A percentile compares a stretch with the other conserved stretches of the same genome.
Conservation (phyloP, 2,888 invertebrate species). For the Cistogaster globosa region DNA sequence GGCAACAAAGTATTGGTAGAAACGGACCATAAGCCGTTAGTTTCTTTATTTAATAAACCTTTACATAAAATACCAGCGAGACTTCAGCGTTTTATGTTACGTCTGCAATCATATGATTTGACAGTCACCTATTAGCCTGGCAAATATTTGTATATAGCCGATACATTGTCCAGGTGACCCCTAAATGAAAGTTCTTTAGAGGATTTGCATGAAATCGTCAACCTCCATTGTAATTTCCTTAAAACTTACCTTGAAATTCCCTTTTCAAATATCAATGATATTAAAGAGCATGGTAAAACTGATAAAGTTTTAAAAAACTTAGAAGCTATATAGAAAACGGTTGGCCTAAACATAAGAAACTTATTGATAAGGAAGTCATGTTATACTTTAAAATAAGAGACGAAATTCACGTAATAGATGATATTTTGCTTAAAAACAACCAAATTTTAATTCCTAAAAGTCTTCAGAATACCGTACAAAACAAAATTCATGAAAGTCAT, state of each 20-base stretch:
- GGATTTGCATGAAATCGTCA: background rate
- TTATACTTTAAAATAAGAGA: slow-evolving; percentile 27
- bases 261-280: slow-evolving; percentile 23
- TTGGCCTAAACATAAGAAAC: slow-evolving; percentile 19
- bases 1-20: slow-evolving; percentile 53
- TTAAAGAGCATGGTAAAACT: slow-evolving; percentile 9
- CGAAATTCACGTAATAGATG: slow-evolving; percentile 9
- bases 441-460: slow-evolving; percentile 36
- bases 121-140: slow-evolving; percentile 8
- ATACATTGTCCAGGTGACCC: slow-evolving; percentile 28
- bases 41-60: background rate
- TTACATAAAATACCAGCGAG: background rate
- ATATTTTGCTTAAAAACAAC: slow-evolving; percentile 36
- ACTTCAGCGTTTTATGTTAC: slow-evolving; percentile 20
- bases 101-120: slow-evolving; percentile 25
- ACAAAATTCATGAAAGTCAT: slow-evolving; percentile 25
- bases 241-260: slow-evolving; percentile 23
- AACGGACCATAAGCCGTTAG: slow-evolving; percentile 38
- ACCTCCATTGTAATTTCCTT: slow-evolving; percentile 31
- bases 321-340: slow-evolving; percentile 8
- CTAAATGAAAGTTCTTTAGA: background rate
- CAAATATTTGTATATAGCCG: slow-evolving; percentile 37
- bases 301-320: slow-evolving; percentile 4
- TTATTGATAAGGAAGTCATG: slow-evolving; percentile 18
- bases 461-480: background rate